phyloP scores from a whole-genome alignment of 1,140 invertebrate species.

The Drosophila malerkotliana region DNA sequence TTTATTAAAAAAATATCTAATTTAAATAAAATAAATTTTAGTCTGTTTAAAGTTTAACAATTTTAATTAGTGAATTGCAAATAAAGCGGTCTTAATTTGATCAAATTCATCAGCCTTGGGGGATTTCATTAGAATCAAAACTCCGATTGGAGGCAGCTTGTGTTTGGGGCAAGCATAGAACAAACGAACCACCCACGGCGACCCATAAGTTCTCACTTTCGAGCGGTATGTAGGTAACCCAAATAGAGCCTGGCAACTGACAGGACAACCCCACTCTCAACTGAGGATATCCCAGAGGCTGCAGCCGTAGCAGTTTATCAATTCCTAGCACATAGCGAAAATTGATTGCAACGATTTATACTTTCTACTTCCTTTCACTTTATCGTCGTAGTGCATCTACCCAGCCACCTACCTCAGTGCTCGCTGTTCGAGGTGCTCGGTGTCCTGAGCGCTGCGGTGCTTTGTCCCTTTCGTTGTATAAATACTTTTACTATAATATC shows the following conservation, averaged over 20 bases:
- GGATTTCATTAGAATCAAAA: constrained; percentile 27
- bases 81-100: not conserved
- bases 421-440: constrained; percentile 4
- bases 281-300: constrained; percentile 2
- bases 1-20: not conserved
- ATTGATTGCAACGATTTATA: constrained; percentile 83
- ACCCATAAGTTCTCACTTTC: constrained; percentile 52
- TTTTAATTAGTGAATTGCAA: not conserved
- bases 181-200: constrained; percentile 26
- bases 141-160: constrained; percentile 22
- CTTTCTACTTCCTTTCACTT: constrained; percentile 83
- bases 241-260: constrained; percentile 57
- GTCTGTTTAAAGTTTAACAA: not conserved
- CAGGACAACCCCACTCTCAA: constrained; percentile 16
- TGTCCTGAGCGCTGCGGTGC: constrained; percentile 21
- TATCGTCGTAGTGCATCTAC: constrained; percentile 66
- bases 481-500: constrained; percentile 82
- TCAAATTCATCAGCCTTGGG: not conserved
- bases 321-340: constrained; percentile 80
- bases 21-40: not conserved
- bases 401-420: constrained; percentile 16
- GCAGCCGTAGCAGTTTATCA: constrained; percentile 72
- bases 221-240: constrained; percentile 53
- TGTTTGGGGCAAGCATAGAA: constrained; percentile 12
- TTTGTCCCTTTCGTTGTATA: constrained; percentile 69